A percentile compares a stretch with the other conserved stretches of the same genome.
Evolutionary conservation across 2,888 invertebrate genomes (phyloP).

Genomic region (Tachina fera): DNA sequence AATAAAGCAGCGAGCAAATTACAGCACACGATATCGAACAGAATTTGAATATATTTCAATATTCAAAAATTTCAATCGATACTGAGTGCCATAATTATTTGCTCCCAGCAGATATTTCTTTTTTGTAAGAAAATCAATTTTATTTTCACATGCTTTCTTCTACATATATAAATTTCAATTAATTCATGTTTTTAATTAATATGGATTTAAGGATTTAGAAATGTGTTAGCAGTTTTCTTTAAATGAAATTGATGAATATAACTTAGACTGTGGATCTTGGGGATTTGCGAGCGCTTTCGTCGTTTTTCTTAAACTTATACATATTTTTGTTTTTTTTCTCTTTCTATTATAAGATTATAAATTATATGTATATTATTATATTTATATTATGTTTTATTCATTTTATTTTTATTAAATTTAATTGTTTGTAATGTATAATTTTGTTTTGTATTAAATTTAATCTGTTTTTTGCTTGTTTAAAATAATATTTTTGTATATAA

Average conservation of each 20-base stretch:
- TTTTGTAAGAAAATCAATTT: conserved; percentile 34
- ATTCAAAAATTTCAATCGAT: too few relatives aligned
- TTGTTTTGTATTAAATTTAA: conserved; percentile 24
- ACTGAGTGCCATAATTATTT: too few relatives aligned
- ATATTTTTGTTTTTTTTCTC: neutral
- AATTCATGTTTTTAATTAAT: conserved; percentile 47
- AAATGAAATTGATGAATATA: conserved; percentile 18
- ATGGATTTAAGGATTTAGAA: conserved; percentile 43
- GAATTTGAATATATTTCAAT: too few relatives aligned
- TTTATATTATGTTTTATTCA: conserved; percentile 29
- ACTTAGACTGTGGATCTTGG: conserved; percentile 9
- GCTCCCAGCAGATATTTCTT: neutral
- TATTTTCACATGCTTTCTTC: conserved; percentile 21
- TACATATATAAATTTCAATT: too few relatives aligned
- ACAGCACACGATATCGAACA: too few relatives aligned
- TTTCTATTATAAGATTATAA: conserved; percentile 33
- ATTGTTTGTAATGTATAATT: conserved; percentile 31
- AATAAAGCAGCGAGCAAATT: conserved; percentile 35
- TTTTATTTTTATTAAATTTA: conserved; percentile 15
- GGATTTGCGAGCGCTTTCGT: neutral
- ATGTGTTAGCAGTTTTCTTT: conserved; percentile 41
- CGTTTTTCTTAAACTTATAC: conserved; percentile 17
- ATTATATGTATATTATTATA: conserved; percentile 38
- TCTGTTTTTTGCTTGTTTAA: conserved; percentile 17
- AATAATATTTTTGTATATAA: conserved; percentile 38